Percentiles rank a stretch among this genome's conserved stretches.
These are phyloP conservation scores for Hucho hucho DNA, from an alignment of 2,113 vertebrate species.

Conservation along the genomic window DNA sequence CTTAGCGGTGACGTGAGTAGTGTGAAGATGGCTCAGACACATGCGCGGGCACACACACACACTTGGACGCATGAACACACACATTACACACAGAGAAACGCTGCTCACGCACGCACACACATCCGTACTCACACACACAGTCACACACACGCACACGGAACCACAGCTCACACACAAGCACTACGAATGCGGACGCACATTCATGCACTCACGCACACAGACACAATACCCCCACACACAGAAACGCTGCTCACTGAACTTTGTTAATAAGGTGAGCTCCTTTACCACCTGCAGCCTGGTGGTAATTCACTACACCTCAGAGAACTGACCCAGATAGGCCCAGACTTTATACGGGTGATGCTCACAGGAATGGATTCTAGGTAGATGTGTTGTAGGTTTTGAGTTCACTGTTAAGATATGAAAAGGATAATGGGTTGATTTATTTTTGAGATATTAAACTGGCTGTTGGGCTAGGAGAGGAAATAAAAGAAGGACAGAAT, in stretches of 20 bases:
- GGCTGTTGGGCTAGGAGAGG: background rate
- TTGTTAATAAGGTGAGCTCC: conserved; percentile 28
- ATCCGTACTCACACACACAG: background rate
- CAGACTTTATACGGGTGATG: too few species aligned
- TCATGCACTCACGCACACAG: background rate
- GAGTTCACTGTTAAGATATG: too few species aligned
- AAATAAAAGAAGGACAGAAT: background rate
- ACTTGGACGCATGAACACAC: background rate
- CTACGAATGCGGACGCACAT: too few species aligned
- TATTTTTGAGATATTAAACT: background rate
- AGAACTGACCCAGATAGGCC: background rate
- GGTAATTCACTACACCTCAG: conserved; percentile 29
- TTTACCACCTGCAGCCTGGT: conserved; percentile 31
- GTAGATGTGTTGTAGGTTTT: too few species aligned
- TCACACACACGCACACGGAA: background rate
- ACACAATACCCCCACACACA: background rate
- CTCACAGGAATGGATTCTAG: too few species aligned
- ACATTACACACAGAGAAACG: background rate
- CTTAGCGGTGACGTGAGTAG: conserved; percentile 20
- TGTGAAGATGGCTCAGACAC: background rate
- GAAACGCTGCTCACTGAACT: conserved; percentile 12
- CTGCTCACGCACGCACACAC: background rate
- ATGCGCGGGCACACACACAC: background rate
- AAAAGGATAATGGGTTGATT: too few species aligned
- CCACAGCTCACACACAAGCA: too few species aligned